phyloP scores from a whole-genome alignment of 2,797 vertebrate genomes.

The Phoxinus dragarum region DNA sequence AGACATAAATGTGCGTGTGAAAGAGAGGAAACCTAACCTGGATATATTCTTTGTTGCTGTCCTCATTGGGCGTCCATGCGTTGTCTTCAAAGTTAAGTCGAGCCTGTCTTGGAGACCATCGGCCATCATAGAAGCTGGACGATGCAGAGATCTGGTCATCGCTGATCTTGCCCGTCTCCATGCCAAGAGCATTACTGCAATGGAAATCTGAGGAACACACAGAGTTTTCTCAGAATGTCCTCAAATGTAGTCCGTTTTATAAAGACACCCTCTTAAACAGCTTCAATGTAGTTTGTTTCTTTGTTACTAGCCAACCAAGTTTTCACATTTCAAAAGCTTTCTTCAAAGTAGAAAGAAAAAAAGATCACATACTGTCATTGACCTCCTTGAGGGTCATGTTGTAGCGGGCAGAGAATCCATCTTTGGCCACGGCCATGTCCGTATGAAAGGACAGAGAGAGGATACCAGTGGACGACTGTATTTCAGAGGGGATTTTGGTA shows the following conservation, averaged over 20 bases:
- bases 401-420: slow-evolving; percentile 87
- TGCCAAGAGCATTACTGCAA: slow-evolving; percentile 89
- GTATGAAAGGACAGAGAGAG: slow-evolving; percentile 97
- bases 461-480: slow-evolving; percentile 92
- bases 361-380: slow-evolving; percentile 63
- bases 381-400: slow-evolving; percentile 83
- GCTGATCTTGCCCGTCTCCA: slow-evolving; percentile 94
- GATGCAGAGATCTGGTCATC: slow-evolving; percentile 94
- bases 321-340: background rate
- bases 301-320: background rate
- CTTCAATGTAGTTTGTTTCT: background rate
- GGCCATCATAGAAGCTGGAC: slow-evolving; percentile 86
- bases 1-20: background rate
- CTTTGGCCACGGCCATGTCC: slow-evolving; percentile 96
- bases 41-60: slow-evolving; percentile 94
- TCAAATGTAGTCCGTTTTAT: background rate
- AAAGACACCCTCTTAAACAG: background rate
- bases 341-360: background rate
- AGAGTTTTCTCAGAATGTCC: background rate
- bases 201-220: slow-evolving; percentile 85
- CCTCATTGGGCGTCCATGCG: slow-evolving; percentile 92
- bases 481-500: slow-evolving; percentile 90
- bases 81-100: slow-evolving; percentile 94
- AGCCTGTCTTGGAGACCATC: slow-evolving; percentile 92
- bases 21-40: slow-evolving; percentile 79